These are phyloP conservation scores for Hormaphis cornu DNA, from an alignment of 1,140 invertebrate genomes.

Conservation along the genomic window DNA sequence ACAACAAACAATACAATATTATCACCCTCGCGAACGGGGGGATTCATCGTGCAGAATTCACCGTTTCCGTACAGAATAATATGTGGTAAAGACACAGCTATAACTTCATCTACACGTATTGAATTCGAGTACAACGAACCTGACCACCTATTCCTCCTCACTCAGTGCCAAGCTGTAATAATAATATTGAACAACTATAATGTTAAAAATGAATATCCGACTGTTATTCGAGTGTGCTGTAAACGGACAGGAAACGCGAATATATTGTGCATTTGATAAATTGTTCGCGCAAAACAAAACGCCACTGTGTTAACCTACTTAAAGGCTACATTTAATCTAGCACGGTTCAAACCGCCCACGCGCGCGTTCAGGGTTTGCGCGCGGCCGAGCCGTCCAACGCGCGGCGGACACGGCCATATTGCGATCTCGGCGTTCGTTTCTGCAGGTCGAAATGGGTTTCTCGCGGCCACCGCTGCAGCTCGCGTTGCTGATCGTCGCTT, in stretches of 20 bases:
- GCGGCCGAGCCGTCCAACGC: not conserved
- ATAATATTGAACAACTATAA: too few relatives aligned
- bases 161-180: too few relatives aligned
- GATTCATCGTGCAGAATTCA: too few relatives aligned
- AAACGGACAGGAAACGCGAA: not conserved
- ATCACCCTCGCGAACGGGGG: too few relatives aligned
- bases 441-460: not conserved
- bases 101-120: too few relatives aligned
- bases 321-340: not conserved
- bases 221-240: too few relatives aligned
- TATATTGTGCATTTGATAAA: conserved; percentile 15
- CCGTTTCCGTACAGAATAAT: too few relatives aligned
- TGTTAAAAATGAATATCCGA: too few relatives aligned
- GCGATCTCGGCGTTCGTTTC: not conserved
- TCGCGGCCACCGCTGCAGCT: not conserved
- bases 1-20: too few relatives aligned
- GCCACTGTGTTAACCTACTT: conserved; percentile 1
- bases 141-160: too few relatives aligned
- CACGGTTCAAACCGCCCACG: not conserved
- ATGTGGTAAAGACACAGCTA: too few relatives aligned
- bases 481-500: not conserved
- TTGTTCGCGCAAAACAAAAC: not conserved
- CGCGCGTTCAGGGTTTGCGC: not conserved
- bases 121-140: too few relatives aligned
- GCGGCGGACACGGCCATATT: not conserved